A percentile compares a stretch with the other conserved stretches of the same genome.
Conservation (phyloP, 2,797 vertebrate genomes). For the Enteromius fasciolatus region DNA sequence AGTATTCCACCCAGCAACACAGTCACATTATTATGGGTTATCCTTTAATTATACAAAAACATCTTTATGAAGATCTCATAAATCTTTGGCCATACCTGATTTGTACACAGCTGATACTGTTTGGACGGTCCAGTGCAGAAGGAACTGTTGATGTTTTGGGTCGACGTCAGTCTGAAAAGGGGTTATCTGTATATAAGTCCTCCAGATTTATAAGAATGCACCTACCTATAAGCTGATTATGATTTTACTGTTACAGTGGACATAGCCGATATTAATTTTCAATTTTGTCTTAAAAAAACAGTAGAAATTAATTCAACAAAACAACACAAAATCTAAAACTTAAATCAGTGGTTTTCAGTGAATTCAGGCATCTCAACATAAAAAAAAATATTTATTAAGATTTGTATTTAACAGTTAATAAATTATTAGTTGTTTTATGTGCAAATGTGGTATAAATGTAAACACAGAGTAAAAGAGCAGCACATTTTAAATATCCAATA, state of each 20-base stretch:
- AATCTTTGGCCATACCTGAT: constrained; percentile 77
- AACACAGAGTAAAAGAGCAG: not conserved
- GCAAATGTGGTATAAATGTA: not conserved
- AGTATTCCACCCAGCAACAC: constrained; percentile 42
- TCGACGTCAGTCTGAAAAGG: constrained; percentile 77
- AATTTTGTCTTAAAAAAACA: not conserved
- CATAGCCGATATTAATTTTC: no score
- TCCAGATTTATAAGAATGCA: not conserved
- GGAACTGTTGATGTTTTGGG: constrained; percentile 80
- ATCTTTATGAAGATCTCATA: constrained; percentile 24
- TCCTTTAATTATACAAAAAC: constrained; percentile 40
- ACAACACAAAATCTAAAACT: not conserved
- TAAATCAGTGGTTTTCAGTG: not conserved
- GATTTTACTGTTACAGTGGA: not conserved
- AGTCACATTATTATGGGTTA: constrained; percentile 35
- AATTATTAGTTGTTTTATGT: not conserved
- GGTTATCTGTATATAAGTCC: constrained; percentile 10
- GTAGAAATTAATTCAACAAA: not conserved
- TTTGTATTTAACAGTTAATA: not conserved
- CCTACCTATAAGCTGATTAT: not conserved
- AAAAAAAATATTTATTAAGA: not conserved
- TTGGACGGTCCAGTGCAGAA: constrained; percentile 82
- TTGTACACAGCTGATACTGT: constrained; percentile 85
- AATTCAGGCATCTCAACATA: not conserved
- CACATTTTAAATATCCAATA: not conserved